Evolutionary conservation across 2,113 vertebrate genomes (phyloP), one percentile per base, ranked within the genome.

Genomic region (Plecturocebus donacophilus): DNA sequence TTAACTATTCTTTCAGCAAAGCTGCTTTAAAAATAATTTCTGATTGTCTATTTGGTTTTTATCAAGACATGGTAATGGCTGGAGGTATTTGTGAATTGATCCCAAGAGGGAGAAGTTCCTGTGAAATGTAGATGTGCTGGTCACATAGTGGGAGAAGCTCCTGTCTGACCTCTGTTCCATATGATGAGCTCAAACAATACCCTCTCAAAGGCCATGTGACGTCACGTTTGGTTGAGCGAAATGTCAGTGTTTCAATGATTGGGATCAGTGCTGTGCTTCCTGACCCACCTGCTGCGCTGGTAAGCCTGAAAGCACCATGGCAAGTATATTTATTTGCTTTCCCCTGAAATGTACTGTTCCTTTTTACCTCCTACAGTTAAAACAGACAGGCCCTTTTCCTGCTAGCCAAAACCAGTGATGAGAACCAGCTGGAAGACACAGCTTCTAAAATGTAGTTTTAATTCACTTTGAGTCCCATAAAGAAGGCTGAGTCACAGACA

Each of bases 251-350:
- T 77, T 35, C 45, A 45, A 4, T 79, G 25, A 17, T 52, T 80
- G 23, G 64, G 12, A 66, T 40, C 11, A 0, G 17, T 27, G 75
- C 76, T 45, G 73, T 30, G 12, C 86, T 92, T 71, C 30, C 77
- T 32, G 42, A 49, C 61, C 38, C 38, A 64, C 54, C 76, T 66
- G 40, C 79, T 79, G 25, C 77, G 80, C 25, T 61, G 38, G 38
- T 94, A 92, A 96, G 84, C 49, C 71, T 52, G 70, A 94, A 92
- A 56, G 68, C 71, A 56, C 79, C 81, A 9, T 40, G 40, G 85
- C 77, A 97, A 73, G 96, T 40, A 49, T 4, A 19, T 88, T 94
- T 82, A 79, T 97, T 97, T 96, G 77, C 61, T 96, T 96, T 92
- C 70, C 66, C 81, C 88, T 52, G 61, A 87, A 96, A 97, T 68